Evolutionary conservation across 2,797 vertebrate genomes (phyloP), one percentile per base, ranked within the genome.

Genomic region (Notolabrus celidotus): DNA sequence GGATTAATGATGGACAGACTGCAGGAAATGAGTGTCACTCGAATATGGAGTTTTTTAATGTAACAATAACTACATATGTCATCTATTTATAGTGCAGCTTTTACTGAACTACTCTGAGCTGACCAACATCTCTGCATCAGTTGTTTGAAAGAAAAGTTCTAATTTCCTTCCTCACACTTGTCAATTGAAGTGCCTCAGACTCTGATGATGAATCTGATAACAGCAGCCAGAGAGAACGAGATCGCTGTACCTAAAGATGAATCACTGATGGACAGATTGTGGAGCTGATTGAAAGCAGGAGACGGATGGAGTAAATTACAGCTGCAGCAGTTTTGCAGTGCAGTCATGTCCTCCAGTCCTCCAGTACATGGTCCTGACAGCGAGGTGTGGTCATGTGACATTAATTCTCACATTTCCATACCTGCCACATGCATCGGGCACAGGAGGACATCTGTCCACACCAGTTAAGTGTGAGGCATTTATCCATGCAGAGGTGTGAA

Each of bases 371-470:
- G 39, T 14, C 25, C 58, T 20, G 52, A 22, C 46, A 7, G 45
- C 51, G 10, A 77, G 67, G 58, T 69, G 81, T 55, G 74, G 46
- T 19, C 19, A 15, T 16, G 49, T 73, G 74, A 47, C 76, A 80
- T 82, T 64, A 76, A 79, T 86, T 74, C 51, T 25, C 42, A 42
- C 61, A 74, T 86, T 81, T 72, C 59, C 77, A 77, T 74, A 84
- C 60, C 50, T 72, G 63, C 33, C 71, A 38, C 57, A 58, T 14
- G 12, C 50, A 23, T 53, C 47, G 59, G 72, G 33, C 67, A 47
- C 14, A 56, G 25, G 68, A 77, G 41, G 59, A 77, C 61, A 73
- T 74, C 66, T 81, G 68, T 70, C 71, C 71, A 19, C 39, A 59
- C 9, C 7, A 8, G 34, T 55, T 55, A 38, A 72, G 57, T 51